Conservation (phyloP, 2,113 vertebrate species). For the Limnothrissa miodon region DNA sequence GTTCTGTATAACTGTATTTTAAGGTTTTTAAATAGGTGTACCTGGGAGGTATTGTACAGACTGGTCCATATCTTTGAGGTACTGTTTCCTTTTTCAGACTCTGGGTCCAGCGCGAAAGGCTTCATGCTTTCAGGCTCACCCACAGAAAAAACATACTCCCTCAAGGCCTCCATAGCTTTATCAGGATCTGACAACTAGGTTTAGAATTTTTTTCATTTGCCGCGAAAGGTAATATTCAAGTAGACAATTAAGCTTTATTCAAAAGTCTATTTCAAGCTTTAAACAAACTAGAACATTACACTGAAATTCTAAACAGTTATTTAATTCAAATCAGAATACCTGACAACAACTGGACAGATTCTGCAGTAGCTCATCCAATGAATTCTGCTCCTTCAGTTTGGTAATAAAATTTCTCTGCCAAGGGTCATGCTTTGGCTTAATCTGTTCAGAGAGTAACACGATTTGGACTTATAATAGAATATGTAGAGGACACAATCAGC, state of each 20-base stretch:
- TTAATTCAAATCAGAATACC: slow-evolving; percentile 48
- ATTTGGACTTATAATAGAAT: not conserved
- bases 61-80: slow-evolving; percentile 59
- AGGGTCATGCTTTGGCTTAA: slow-evolving; percentile 72
- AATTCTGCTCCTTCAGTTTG: slow-evolving; percentile 68
- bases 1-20: too few relatives aligned
- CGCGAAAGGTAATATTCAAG: too few relatives aligned
- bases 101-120: slow-evolving; percentile 37
- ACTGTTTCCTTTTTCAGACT: not conserved
- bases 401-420: slow-evolving; percentile 75
- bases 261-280: not conserved
- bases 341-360: slow-evolving; percentile 67
- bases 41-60: slow-evolving; percentile 65
- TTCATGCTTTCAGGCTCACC: not conserved
- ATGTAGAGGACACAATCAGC: not conserved
- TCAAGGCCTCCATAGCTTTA: slow-evolving; percentile 60
- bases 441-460: slow-evolving; percentile 43
- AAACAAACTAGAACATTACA: not conserved
- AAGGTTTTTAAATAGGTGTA: slow-evolving; percentile 36
- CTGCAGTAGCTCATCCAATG: slow-evolving; percentile 64
- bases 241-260: too few relatives aligned
- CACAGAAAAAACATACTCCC: slow-evolving; percentile 42
- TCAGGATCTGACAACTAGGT: slow-evolving; percentile 51
- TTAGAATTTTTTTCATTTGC: not conserved
- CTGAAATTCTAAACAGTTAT: not conserved